Evolutionary conservation across 2,888 invertebrate species (phyloP), one percentile per base, ranked within the genome.

Genomic region (Urechis unicinctus): DNA sequence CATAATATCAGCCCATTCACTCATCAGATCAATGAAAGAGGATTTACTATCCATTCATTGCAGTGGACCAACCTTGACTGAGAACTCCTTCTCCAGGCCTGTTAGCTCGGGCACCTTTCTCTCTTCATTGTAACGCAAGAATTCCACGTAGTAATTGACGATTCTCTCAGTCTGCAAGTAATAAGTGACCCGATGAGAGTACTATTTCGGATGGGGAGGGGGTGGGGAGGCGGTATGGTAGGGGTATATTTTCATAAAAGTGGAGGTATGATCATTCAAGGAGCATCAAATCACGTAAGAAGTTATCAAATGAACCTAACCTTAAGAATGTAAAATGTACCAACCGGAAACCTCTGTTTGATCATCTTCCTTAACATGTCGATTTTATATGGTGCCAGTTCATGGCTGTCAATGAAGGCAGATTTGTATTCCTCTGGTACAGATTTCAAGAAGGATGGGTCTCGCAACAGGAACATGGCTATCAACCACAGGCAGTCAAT

Each of bases 401-500:
- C 9, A 17, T 50, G 24, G 4, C 30, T 29, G 4, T 57, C 57
- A 22, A 45, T 28, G 26, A 57, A 57, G 3, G 9, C 21, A 26
- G 36, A 36, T n/a, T 47, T 29, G n/a, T 21, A 29, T n/a, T 57
- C 53, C 46, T 57, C 53, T 44, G 57, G 57, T 5, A 53, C 36
- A 3, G 17, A 21, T 6, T 57, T 52, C 6, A 57, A 24, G 46
- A 57, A 57, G 2, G 4, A 22, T 3, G 46, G 29, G n/a, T 57
- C 30, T 6, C 57, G 44, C 4, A 53, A 46, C 46, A 57, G 26
- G 31, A 57, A 57, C 21, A 57, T 9, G 3, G 57, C 57, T 57
- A 41, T 5, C 31, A 52, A 6, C 21, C 9, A 36, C 9, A 36
- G 36, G 36, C 9, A 17, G 36, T 17, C 9, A 36, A n/a, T n/a